A percentile compares a stretch with the other conserved stretches of the same genome.
These are phyloP conservation scores for Heteronetta atricapilla DNA, from an alignment of 2,113 vertebrate species.

Conservation along the genomic window DNA sequence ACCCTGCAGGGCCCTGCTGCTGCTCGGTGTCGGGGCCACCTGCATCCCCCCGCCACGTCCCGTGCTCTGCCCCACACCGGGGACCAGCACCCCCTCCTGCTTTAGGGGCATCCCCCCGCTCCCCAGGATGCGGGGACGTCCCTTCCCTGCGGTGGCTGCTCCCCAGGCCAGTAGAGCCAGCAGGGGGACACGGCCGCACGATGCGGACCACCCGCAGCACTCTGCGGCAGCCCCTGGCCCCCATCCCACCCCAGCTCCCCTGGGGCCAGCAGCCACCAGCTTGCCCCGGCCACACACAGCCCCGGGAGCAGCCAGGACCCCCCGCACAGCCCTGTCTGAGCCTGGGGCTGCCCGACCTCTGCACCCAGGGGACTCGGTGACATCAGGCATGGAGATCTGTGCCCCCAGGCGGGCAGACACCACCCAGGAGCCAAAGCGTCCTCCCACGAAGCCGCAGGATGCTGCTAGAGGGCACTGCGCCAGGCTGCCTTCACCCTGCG, in stretches of 20 bases:
- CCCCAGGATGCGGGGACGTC: not conserved
- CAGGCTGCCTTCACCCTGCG: not conserved
- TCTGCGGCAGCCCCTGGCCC: not conserved
- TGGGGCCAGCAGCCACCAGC: fast-evolving
- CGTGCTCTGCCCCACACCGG: fast-evolving
- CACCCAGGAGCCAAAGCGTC: not conserved
- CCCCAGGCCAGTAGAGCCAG: too few species aligned
- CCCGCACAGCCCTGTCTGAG: fast-evolving
- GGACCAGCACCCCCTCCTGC: not conserved
- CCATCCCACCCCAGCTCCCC: not conserved
- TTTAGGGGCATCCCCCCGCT: fast-evolving
- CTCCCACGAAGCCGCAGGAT: not conserved
- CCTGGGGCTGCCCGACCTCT: fast-evolving
- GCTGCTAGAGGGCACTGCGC: not conserved
- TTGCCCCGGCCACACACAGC: not conserved
- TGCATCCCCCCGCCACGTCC: fast-evolving
- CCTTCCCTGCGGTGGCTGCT: fast-evolving
- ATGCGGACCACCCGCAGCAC: not conserved
- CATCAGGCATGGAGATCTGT: not conserved
- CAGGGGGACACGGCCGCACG: fast-evolving
- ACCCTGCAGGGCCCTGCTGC: fast-evolving
- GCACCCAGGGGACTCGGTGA: fast-evolving
- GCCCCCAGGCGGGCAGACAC: fast-evolving
- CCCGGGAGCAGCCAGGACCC: not conserved
- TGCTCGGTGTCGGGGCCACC: fast-evolving